Base-by-base conservation (phyloP, 2,797 vertebrate genomes). In the Catharus ustulatus region DNA sequence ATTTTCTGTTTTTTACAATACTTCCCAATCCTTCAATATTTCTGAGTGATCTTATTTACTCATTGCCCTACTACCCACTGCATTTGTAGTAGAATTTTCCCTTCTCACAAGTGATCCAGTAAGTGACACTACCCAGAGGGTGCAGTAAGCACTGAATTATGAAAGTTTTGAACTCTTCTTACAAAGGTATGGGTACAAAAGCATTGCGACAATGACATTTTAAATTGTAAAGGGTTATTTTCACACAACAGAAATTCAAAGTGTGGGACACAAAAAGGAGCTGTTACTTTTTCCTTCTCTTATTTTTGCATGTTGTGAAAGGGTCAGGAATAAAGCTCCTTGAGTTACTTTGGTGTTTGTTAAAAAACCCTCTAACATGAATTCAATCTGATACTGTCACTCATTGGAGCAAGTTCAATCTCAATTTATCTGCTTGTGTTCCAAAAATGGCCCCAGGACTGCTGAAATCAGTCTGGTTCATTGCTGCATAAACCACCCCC, bases 261-360 rank as follows among this genome's bases (percentile, higher is more conserved):
- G 9, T 1, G 2, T 42, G 6, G 17, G 24, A 58, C 15, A 57
- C 0, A 66, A 66, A 66, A 63, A 38, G 4, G 3, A 5, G 22
- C 16, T 66, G 19, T 32, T 84, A 29, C 32, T 79, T 69, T 49
- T 26, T 22, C 24, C 11, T 48, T 58, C 30, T 81, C 40, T 38
- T 21, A 66, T 48, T 79, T 74, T 34, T 57, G 3, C n/a, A n/a
- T 64, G 11, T 17, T 32, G 45, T 54, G 46, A 45, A 89, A 91
- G 15, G 8, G 19, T 34, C 26, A 57, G 46, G 48, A 78, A 83
- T 27, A 84, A 66, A 83, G 8, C 5, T 69, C 23, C 20, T 5
- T 14, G 26, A 88, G 21, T 34, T 42, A 42, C 7, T 54, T 71
- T 8, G 42, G 9, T 29, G 52, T n/a, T 76, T 66, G 49, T 63